These are phyloP conservation scores for Netelia fuscicornis DNA, from an alignment of 2,888 invertebrate species.

Conservation along the genomic window DNA sequence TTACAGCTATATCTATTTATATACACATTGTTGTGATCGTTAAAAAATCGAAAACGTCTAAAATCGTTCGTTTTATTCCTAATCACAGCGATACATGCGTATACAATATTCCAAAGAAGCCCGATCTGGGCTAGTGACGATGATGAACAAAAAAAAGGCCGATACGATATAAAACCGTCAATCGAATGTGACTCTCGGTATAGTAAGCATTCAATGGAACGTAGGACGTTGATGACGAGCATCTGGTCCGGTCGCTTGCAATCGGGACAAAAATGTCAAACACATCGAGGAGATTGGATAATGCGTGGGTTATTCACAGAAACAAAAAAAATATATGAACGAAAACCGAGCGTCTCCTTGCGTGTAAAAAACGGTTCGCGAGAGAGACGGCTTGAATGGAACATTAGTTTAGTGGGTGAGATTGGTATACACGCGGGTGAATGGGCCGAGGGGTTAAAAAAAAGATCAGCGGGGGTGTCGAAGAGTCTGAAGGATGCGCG, in stretches of 20 bases:
- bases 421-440: too few species aligned
- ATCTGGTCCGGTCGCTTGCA: not conserved
- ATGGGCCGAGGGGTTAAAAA: too few species aligned
- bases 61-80: not conserved
- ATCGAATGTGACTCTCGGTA: not conserved
- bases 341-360: not conserved
- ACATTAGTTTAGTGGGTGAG: too few species aligned
- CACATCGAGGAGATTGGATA: not conserved
- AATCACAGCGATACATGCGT: too few species aligned
- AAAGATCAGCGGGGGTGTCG: too few species aligned
- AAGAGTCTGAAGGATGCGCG: too few species aligned
- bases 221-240: slow-evolving; percentile 1
- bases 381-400: too few species aligned
- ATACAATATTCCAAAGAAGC: too few species aligned
- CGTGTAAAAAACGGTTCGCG: not conserved
- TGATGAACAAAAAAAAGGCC: not conserved
- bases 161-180: not conserved
- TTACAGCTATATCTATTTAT: not conserved
- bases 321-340: not conserved
- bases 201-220: not conserved
- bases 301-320: not conserved
- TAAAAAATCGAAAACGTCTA: not conserved
- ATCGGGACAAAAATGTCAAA: not conserved
- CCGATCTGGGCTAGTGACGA: not conserved
- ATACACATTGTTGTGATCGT: not conserved